Evolutionary conservation across 2,888 invertebrate genomes (phyloP), one percentile per base, ranked within the genome.

Genomic region (Mycalesis mineus): DNA sequence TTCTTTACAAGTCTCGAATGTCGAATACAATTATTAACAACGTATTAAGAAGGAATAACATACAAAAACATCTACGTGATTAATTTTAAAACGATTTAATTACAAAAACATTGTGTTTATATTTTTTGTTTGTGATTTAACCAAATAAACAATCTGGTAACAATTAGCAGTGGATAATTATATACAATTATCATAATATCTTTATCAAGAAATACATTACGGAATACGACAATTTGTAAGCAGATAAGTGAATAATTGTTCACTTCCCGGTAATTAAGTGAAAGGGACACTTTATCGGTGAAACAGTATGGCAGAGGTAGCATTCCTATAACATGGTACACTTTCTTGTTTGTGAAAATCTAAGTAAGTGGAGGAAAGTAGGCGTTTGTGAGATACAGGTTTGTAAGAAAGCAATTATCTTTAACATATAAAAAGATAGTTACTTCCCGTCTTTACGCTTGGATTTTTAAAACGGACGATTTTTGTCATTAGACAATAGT

Each of bases 211-310:
- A 53, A 51, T 14, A 6, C 14, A 29, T 55, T 60, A 55, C 41
- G 56, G 53, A 56, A 55, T 61, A 56, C 58, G 39, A 50, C 56
- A 62, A 60, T 60, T 64, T 62, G 64, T 62, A 60, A 39, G 40
- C 50, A 57, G 58, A 58, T 61, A 61, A 55, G 59, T 57, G 57
- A 62, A 49, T 62, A 62, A 64, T 60, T 62, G 55, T 52, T 44
- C 55, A 55, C 50, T 60, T 62, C 62, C 62, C 55, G 39, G 60
- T 60, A 60, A 64, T 64, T 62, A 64, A 64, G 62, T 62, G 64
- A 64, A 64, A 64, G 62, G 61, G 49, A 58, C 55, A 55, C 51
- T 40, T n/a, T 55, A 59, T 55, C 58, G 41, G 42, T n/a, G 17
- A 33, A 33, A 42, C 42, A 13, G 31, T 47, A 33, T 15, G 29